Evolutionary conservation across 2,888 invertebrate genomes (phyloP), one percentile per base, ranked within the genome.

Genomic region (Euplexia lucipara): DNA sequence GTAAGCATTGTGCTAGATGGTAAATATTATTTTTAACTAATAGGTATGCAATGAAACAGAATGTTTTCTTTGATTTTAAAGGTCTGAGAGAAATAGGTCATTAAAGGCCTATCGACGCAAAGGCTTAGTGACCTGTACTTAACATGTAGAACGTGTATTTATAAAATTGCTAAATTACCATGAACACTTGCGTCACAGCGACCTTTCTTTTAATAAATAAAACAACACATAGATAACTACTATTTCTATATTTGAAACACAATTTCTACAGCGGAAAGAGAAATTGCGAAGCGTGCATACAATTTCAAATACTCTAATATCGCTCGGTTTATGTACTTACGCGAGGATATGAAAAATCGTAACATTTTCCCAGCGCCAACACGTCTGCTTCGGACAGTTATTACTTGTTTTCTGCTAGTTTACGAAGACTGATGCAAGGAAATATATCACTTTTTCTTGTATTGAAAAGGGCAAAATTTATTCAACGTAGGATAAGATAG

Each of bases 351-450:
- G 78, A 73, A 73, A 73, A 68, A 73, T 78, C 37, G 57, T 41
- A 60, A 70, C 74, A 78, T 78, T 78, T 76, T 67, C 52, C 42
- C 47, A 59, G 60, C 32, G 42, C 57, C 52, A 54, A 58, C 59
- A 78, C 73, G 54, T 63, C 58, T 30, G 30, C 16, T 44, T 22
- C 47, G 35, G 59, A 73, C 74, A 62, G 65, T 66, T 81, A 82
- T 80, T 81, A 66, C 64, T 68, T 72, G 69, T 66, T 59, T 58
- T 64, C 69, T 78, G 41, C 49, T 59, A 64, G 35, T 68, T 56
- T 58, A 69, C 59, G 57, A 64, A 64, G 64, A 64, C 20, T 35
- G 57, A 68, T 57, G 14, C 47, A 61, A 51, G 54, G 34, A 61
- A 48, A 73, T 58, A 16, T 45, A 48, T 48, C 45, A 39, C 10